Evolutionary conservation across 2,888 invertebrate genomes (phyloP), one percentile per base, ranked within the genome.

Genomic region (Hypolimnas misippus): DNA sequence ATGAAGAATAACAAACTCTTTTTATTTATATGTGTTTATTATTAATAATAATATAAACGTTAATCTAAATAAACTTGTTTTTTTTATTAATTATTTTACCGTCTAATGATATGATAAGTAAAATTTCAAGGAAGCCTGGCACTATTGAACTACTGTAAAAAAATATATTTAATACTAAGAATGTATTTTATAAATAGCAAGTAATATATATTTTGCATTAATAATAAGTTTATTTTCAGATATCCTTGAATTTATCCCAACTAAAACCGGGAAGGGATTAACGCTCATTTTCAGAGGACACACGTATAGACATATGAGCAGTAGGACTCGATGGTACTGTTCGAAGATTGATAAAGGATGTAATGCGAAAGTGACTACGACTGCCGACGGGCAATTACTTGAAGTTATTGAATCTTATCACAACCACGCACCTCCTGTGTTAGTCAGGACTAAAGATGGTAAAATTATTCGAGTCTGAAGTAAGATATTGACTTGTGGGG

Each of bases 291-390:
- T 72, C 57, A 68, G 64, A n/a, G 73, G 73, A 4, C 68, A 69
- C 25, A 76, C 73, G 7, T 77, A 71, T 16, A 64, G 63, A 10
- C 68, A 63, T 12, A 76, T 73, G 72, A 35, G 44, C 1, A 69
- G 51, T 54, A 67, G 59, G 3, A 69, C 62, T 0, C 62, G 73
- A 3, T 71, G 71, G 71, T 71, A 70, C 49, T 71, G 71, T 29
- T 71, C 71, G 1, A 70, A 67, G 52, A 69, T 63, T 16, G 56
- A 40, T 0, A 17, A 29, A 2, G 70, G 70, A 0, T 70, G 70
- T 44, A 69, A 56, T 19, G 69, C 68, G n/a, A 51, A 57, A 3
- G 58, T 70, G 0, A 8, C 72, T 0, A 57, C 76, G 0, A 68
- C 68, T 6, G 10, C 38, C 1, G 56, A 64, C 10, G 66, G 66